These are phyloP conservation scores for Cantharis rustica DNA, from an alignment of 2,888 invertebrate genomes.

Conservation along the genomic window DNA sequence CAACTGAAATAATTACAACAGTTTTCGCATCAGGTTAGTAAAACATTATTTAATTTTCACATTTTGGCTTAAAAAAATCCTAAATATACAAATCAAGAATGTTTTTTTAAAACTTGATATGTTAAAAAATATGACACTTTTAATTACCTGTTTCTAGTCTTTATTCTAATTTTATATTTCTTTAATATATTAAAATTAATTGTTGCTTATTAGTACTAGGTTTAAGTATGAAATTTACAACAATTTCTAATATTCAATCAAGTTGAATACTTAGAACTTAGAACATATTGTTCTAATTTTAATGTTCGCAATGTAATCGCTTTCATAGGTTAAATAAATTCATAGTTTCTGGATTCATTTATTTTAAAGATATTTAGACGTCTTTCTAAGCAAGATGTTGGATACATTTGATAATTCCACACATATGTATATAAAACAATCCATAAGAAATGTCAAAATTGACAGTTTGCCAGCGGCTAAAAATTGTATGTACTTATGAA, in stretches of 20 bases:
- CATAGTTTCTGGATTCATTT: not conserved
- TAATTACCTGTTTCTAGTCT: not conserved
- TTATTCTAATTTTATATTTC: not conserved
- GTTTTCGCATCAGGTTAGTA: slow-evolving; percentile 35
- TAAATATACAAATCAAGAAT: too few species aligned
- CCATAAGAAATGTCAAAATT: too few species aligned
- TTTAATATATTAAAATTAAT: too few species aligned
- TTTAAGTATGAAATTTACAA: not conserved
- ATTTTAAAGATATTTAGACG: not conserved
- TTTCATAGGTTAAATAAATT: not conserved
- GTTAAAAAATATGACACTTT: too few species aligned
- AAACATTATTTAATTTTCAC: not conserved
- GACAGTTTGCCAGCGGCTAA: too few species aligned
- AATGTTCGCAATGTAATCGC: not conserved
- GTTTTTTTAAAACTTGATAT: too few species aligned
- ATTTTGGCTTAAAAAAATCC: not conserved
- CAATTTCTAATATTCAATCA: not conserved
- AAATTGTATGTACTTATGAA: too few species aligned
- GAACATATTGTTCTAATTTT: not conserved
- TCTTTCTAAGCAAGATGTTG: not conserved
- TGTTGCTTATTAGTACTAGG: too few species aligned
- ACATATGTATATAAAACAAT: too few species aligned
- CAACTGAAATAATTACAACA: slow-evolving; percentile 42
- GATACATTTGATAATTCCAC: not conserved
- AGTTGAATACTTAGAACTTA: not conserved